Percentiles rank a stretch among this genome's conserved stretches.
These are phyloP conservation scores for Enteromius treurensis DNA, from an alignment of 2,797 vertebrate genomes.

Conservation along the genomic window DNA sequence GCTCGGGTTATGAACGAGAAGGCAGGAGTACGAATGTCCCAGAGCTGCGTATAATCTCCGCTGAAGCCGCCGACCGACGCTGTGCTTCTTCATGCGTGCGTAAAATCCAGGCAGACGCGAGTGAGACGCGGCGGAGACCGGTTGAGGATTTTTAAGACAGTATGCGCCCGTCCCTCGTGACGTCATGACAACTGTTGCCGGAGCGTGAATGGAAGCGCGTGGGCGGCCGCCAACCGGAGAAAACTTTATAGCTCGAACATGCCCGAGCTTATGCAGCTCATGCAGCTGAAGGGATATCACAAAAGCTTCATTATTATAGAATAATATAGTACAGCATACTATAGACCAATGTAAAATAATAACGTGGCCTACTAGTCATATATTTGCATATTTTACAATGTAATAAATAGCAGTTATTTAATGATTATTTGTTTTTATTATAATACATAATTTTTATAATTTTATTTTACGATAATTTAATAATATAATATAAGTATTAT, in stretches of 20 bases:
- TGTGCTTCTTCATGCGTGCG: conserved; percentile 51
- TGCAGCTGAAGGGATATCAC: neutral
- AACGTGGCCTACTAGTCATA: neutral
- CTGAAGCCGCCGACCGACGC: conserved; percentile 55
- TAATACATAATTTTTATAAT: neutral
- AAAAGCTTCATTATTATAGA: neutral
- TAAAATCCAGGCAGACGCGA: conserved; percentile 65
- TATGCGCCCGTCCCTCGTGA: conserved; percentile 65
- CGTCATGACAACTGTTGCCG: conserved; percentile 75
- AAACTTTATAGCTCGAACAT: neutral
- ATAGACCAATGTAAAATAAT: neutral
- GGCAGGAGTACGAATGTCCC: conserved; percentile 23
- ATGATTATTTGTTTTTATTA: neutral
- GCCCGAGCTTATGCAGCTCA: neutral
- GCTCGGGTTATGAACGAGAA: neutral
- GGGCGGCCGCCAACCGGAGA: conserved; percentile 63
- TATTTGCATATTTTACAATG: neutral
- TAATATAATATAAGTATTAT: neutral
- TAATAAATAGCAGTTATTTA: neutral
- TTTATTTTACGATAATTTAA: neutral
- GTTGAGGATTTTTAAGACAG: conserved; percentile 56
- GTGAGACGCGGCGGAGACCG: conserved; percentile 63
- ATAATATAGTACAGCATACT: neutral
- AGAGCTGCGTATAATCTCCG: conserved; percentile 47
- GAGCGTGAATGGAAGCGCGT: conserved; percentile 70